phyloP scores from a whole-genome alignment of 2,888 invertebrate species.

The Abrostola triplasia region DNA sequence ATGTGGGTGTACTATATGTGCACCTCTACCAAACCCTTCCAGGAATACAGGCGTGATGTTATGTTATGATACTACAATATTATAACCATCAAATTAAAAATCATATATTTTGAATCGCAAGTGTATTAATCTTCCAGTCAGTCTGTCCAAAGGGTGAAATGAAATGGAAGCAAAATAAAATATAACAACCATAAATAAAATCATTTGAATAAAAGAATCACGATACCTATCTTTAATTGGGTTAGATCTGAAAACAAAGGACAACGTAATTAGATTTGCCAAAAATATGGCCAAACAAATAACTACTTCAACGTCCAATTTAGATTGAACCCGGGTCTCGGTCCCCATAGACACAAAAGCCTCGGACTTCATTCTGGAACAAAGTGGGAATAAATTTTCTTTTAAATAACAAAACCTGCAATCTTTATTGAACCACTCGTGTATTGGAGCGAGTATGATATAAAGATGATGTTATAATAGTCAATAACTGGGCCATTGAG shows the following conservation, averaged over 20 bases:
- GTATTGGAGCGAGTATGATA: constrained; percentile 54
- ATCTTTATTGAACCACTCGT: constrained; percentile 41
- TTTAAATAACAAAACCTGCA: constrained; percentile 60
- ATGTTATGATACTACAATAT: no score
- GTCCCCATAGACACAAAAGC: constrained; percentile 64
- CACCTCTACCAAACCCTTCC: no score
- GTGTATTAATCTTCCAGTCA: not conserved
- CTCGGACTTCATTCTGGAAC: constrained; percentile 70
- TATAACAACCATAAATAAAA: constrained; percentile 34
- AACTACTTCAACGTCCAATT: constrained; percentile 69
- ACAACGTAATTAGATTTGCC: constrained; percentile 54
- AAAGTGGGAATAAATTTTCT: constrained; percentile 69
- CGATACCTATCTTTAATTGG: constrained; percentile 53
- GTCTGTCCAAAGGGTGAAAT: not conserved
- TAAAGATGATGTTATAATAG: no score
- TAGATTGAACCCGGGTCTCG: constrained; percentile 65
- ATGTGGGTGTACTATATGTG: no score
- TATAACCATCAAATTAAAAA: no score
- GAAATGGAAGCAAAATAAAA: constrained; percentile 17
- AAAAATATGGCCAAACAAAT: constrained; percentile 62
- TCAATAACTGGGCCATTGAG: no score
- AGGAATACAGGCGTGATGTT: no score
- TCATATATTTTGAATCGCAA: no score
- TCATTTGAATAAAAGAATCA: constrained; percentile 41
- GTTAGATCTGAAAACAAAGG: constrained; percentile 50